Base-by-base conservation (phyloP, 1,140 invertebrate species). In the Neodiprion pinetum region DNA sequence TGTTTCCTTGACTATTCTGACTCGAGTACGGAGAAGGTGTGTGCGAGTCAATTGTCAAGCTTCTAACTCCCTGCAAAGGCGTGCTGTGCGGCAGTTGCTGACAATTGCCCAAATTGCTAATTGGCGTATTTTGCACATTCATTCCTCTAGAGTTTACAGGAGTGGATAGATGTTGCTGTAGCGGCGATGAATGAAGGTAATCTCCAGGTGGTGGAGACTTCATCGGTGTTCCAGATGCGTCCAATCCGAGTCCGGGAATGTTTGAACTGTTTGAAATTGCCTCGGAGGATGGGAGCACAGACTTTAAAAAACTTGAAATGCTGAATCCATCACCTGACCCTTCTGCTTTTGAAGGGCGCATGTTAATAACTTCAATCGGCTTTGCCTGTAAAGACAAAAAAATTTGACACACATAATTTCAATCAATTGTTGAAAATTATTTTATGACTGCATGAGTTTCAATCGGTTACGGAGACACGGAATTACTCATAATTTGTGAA, bases 311-410 rank as follows among this genome's bases (percentile, higher is more conserved):
- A 76, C 81, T 86, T 28, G 87, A 82, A 48, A 87, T 83, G 73
- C 81, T 84, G 70, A 88, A 89, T 49, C 61, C 67, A n/a, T 87
- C 80, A 4, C 87, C 83, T 47, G 72, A 83, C 40, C 73, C 74
- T 40, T 78, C 79, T 10, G 70, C 76, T 68, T 86, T 84, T 0
- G 79, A 78, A 7, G 79, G 80, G 74, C 83, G 77, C 83, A 84
- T 82, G 53, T 83, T 83, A 75, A 91, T 91, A 9, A 91, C 90
- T 80, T 91, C 90, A 74, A 91, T 91, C 68, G 88, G 88, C 79
- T 89, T 90, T 77, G 87, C 86, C 88, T 89, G 53, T 66, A 78
- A 76, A 74, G 65, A 48, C 0, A 40, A 40, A 40, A 40, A 40
- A 40, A 40, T 40, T 40, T 3, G 5, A 40, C 28, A 40, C 28